A percentile compares a stretch with the other conserved stretches of the same genome.
phyloP scores from a whole-genome alignment of 2,888 invertebrate species.

The Rhyacophila evoluta region DNA sequence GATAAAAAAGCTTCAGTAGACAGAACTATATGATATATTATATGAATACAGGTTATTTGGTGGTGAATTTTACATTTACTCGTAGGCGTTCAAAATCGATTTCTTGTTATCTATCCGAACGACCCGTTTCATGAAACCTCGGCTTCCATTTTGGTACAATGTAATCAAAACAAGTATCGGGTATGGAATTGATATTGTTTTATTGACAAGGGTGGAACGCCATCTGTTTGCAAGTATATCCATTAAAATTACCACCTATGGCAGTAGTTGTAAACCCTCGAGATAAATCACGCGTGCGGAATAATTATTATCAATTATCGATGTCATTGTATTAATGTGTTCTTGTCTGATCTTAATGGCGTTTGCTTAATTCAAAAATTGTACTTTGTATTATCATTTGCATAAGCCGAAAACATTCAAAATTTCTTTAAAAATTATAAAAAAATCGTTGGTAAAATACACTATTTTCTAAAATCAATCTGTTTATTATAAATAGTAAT shows the following conservation, averaged over 20 bases:
- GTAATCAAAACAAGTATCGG: constrained; percentile 14
- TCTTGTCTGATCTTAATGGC: background rate
- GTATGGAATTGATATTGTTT: constrained; percentile 2
- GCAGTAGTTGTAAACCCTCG: background rate
- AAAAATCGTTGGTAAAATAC: too few species aligned
- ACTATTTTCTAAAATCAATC: too few species aligned
- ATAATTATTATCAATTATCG: background rate
- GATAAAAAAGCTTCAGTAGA: too few species aligned
- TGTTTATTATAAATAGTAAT: too few species aligned
- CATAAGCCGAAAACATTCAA: too few species aligned
- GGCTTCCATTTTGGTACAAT: background rate
- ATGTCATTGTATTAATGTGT: background rate
- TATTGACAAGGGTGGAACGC: constrained; percentile 17
- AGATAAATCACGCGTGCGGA: background rate
- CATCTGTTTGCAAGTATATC: constrained; percentile 16
- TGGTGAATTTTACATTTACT: too few species aligned
- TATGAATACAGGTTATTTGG: too few species aligned
- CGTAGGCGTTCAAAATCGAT: background rate
- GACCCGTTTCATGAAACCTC: background rate
- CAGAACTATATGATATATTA: too few species aligned
- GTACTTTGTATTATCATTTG: too few species aligned
- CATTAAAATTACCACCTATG: constrained; percentile 22
- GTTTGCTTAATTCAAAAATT: too few species aligned
- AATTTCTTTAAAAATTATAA: too few species aligned
- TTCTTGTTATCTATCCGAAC: background rate